Evolutionary conservation across 2,888 invertebrate genomes (phyloP).

Genomic region (Leptinotarsa tumamoca): DNA sequence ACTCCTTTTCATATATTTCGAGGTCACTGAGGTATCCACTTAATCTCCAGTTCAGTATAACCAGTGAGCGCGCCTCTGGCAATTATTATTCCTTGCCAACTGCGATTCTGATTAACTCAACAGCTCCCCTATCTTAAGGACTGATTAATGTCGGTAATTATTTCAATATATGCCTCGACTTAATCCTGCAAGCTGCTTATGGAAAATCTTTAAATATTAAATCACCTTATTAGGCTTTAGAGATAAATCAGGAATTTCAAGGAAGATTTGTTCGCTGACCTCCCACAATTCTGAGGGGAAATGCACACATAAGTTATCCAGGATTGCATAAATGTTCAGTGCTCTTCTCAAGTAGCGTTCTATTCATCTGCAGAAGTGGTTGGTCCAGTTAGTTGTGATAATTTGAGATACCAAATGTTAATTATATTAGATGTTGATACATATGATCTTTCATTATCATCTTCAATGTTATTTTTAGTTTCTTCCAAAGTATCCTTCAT

Average conservation of each 20-base stretch:
- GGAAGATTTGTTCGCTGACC: slow-evolving; percentile 12
- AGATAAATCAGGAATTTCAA: slow-evolving; percentile 12
- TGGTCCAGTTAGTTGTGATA: too few species aligned
- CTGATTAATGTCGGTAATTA: slow-evolving; percentile 53
- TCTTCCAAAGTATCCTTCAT: too few species aligned
- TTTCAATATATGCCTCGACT: slow-evolving; percentile 47
- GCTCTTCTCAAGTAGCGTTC: neutral
- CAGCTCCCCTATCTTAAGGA: slow-evolving; percentile 50
- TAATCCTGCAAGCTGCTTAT: slow-evolving; percentile 45
- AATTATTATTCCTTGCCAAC: slow-evolving; percentile 51
- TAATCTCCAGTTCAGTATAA: neutral
- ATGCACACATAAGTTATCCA: neutral
- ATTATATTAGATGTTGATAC: too few species aligned
- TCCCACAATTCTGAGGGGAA: neutral
- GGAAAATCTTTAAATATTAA: slow-evolving; percentile 45
- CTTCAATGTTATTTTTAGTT: too few species aligned
- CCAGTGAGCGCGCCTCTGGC: slow-evolving; percentile 4
- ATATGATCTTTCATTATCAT: too few species aligned
- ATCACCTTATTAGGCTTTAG: slow-evolving; percentile 33
- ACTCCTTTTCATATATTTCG: neutral
- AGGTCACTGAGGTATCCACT: neutral
- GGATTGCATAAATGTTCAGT: neutral
- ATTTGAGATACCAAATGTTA: too few species aligned
- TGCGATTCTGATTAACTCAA: slow-evolving; percentile 52
- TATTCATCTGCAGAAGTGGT: neutral